Evolutionary conservation across 2,888 invertebrate species (phyloP).

Genomic region (Conchocele bisecta): DNA sequence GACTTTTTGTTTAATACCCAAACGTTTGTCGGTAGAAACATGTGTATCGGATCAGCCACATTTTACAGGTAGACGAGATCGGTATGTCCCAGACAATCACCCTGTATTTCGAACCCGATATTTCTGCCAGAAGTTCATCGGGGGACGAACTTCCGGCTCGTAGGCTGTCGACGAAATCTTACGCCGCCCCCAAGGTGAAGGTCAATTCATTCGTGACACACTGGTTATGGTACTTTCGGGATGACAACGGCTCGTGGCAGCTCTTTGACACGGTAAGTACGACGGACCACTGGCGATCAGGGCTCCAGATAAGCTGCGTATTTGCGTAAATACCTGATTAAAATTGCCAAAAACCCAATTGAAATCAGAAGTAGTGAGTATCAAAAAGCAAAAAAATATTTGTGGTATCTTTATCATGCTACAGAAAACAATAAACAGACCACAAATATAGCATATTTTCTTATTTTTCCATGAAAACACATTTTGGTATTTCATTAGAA

Average conservation of each 20-base stretch:
- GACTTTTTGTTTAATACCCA: neutral
- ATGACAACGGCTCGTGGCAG: conserved; percentile 41
- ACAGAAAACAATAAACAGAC: too few relatives aligned
- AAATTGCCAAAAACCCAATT: too few relatives aligned
- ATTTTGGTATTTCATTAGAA: too few relatives aligned
- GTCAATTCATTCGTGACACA: conserved; percentile 42
- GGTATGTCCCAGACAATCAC: neutral
- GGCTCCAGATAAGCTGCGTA: too few relatives aligned
- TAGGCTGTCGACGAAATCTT: conserved; percentile 54
- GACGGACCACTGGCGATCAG: too few relatives aligned
- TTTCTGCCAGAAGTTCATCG: neutral
- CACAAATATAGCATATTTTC: too few relatives aligned
- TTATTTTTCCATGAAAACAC: too few relatives aligned
- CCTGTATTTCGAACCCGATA: neutral
- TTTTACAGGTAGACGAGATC: neutral
- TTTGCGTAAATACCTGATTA: too few relatives aligned
- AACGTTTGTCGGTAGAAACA: neutral
- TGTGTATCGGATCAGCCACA: neutral
- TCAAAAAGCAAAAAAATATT: too few relatives aligned
- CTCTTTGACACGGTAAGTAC: conserved; percentile 57
- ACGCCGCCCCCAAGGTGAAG: conserved; percentile 5
- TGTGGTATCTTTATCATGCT: too few relatives aligned
- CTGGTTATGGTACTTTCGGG: conserved; percentile 63
- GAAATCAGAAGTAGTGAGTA: too few relatives aligned
- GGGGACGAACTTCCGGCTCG: conserved; percentile 17